Conservation (phyloP, 2,888 invertebrate genomes). For the Belgica antarctica region DNA sequence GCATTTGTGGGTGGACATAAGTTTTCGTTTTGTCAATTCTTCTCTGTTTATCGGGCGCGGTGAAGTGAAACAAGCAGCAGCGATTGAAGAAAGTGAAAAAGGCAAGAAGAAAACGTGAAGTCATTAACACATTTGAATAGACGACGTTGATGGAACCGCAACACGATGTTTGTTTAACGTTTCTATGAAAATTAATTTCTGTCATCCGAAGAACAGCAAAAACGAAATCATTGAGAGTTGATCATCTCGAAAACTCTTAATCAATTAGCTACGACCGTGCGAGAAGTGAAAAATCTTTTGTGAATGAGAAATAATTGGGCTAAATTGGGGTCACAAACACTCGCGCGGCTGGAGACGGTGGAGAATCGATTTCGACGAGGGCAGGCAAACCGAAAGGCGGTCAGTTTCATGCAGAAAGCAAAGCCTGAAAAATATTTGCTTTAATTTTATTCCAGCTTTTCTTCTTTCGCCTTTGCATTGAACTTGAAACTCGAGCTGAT, state of each 20-base stretch:
- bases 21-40: background rate
- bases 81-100: conserved; percentile 20
- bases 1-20: background rate
- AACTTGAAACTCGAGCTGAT: background rate
- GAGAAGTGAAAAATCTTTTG: background rate
- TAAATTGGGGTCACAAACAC: background rate
- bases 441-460: conserved; percentile 7
- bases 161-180: background rate
- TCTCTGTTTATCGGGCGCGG: conserved; percentile 9
- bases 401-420: conserved; percentile 8
- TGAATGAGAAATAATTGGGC: background rate
- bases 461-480: background rate
- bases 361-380: background rate
- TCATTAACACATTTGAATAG: conserved; percentile 21
- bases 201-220: background rate
- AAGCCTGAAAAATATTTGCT: conserved; percentile 2
- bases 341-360: too few species aligned
- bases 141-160: background rate
- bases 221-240: background rate
- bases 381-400: conserved; percentile 14
- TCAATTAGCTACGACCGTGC: background rate
- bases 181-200: background rate
- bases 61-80: background rate
- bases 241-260: background rate
- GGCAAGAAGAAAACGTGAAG: background rate